Evolutionary conservation across 2,113 vertebrate species (phyloP), one percentile per base, ranked within the genome.

Genomic region (Opisthocomus hoazin): DNA sequence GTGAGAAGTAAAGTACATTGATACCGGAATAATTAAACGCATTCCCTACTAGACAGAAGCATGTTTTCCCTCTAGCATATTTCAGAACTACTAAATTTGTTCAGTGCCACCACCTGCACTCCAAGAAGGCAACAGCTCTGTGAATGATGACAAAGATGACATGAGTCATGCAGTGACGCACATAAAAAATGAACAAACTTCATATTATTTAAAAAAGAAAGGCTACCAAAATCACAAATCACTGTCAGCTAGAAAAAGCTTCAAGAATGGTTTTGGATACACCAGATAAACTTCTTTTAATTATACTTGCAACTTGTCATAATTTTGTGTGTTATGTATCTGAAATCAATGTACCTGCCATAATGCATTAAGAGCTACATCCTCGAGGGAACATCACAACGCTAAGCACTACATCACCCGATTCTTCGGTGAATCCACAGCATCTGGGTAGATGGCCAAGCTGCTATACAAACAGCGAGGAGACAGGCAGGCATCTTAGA

Each of bases 251-350:
- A 89, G 53, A 68, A 43, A 84, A 88, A 36, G 18, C 76, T 93
- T 86, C 85, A 63, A 81, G 45, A 92, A 43, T 10, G 2, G 29
- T 39, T 77, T 69, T 71, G 79, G 90, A 86, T 90, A 56, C 5
- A 51, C n/a, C 41, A 89, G 71, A 86, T 77, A 92, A 86, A 86
- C 69, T 64, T 64, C 9, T 84, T 80, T 83, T 89, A 96, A 92
- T 90, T 88, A 74, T 37, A 75, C 76, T 81, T 89, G 92, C 83
- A 68, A 56, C 79, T 86, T 94, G 90, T 89, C 90, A 95, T 70
- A 74, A 86, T 88, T 66, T 26, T 50, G 50, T 32, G 32, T 45
- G 54, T 48, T 92, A 60, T 26, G 32, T 63, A 81, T 88, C 85
- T 64, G 85, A 92, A 94, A 90, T 95, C 24, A 1, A 81, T 95